Percentiles rank a stretch among this genome's conserved stretches.
Evolutionary conservation across 2,797 vertebrate genomes (phyloP).

Genomic region (Spheniscus humboldti): DNA sequence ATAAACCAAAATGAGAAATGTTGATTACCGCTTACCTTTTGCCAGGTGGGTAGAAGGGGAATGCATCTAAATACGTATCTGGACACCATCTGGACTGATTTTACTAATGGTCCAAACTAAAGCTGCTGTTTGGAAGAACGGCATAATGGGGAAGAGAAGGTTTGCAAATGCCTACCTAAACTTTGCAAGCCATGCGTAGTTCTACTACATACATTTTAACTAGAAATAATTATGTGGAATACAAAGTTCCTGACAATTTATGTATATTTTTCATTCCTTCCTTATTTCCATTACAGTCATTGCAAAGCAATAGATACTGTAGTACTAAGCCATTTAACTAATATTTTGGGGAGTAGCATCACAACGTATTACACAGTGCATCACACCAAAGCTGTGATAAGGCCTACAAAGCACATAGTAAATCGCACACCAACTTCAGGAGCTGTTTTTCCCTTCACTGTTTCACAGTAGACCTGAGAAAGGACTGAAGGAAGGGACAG

Average conservation of each 20-base stretch:
- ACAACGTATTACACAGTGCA: not conserved
- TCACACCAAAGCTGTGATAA: not conserved
- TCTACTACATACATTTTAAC: not conserved
- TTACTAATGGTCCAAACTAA: not conserved
- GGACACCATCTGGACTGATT: not conserved
- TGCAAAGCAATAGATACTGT: not conserved
- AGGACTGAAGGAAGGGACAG: not conserved
- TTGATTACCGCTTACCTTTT: not conserved
- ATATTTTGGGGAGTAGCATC: not conserved
- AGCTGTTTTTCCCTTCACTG: not conserved
- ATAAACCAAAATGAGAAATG: not conserved
- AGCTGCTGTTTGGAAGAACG: not conserved
- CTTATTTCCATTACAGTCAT: not conserved
- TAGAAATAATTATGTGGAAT: not conserved
- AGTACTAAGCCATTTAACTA: not conserved
- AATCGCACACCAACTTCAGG: not conserved
- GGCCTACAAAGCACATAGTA: not conserved
- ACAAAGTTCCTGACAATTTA: not conserved
- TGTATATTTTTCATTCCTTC: not conserved
- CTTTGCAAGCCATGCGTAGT: not conserved
- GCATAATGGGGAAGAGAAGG: not conserved
- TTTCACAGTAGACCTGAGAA: not conserved
- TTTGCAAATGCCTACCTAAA: not conserved
- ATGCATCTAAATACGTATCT: not conserved
- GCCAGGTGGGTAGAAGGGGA: not conserved